These are phyloP conservation scores for Agrotis ipsilon DNA, from an alignment of 2,888 invertebrate species.

Conservation along the genomic window DNA sequence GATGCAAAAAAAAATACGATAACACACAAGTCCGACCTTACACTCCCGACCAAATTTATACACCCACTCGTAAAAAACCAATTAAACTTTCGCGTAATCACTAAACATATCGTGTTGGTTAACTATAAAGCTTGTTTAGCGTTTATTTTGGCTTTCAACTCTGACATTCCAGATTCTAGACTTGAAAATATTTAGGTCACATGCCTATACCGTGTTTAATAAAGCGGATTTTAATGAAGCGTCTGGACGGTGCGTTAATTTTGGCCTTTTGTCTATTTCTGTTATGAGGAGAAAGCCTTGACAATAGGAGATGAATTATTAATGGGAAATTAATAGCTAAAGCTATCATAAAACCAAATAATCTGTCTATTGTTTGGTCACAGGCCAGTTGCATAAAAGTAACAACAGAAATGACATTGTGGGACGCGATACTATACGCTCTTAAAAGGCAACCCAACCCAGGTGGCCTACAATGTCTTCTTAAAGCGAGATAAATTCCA, in stretches of 20 bases:
- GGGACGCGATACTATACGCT: too few relatives aligned
- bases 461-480: too few relatives aligned
- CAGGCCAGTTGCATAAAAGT: too few relatives aligned
- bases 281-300: background rate
- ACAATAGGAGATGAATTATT: background rate
- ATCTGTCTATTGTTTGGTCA: background rate
- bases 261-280: slow-evolving; percentile 9
- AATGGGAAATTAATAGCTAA: background rate
- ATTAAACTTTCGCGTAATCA: slow-evolving; percentile 36
- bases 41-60: slow-evolving; percentile 27
- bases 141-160: slow-evolving; percentile 66
- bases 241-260: background rate
- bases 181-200: slow-evolving; percentile 65
- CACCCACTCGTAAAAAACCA: slow-evolving; percentile 3
- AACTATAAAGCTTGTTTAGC: slow-evolving; percentile 41
- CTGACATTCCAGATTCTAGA: slow-evolving; percentile 66
- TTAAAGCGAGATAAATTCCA: too few relatives aligned
- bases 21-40: slow-evolving; percentile 5
- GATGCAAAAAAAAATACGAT: background rate
- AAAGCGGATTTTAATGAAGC: slow-evolving; percentile 29
- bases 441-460: too few relatives aligned
- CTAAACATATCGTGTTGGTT: slow-evolving; percentile 48
- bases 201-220: slow-evolving; percentile 48
- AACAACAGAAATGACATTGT: too few relatives aligned
- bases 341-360: background rate